Evolutionary conservation across 2,113 vertebrate genomes (phyloP).

Genomic region (Pseudonaja textilis): DNA sequence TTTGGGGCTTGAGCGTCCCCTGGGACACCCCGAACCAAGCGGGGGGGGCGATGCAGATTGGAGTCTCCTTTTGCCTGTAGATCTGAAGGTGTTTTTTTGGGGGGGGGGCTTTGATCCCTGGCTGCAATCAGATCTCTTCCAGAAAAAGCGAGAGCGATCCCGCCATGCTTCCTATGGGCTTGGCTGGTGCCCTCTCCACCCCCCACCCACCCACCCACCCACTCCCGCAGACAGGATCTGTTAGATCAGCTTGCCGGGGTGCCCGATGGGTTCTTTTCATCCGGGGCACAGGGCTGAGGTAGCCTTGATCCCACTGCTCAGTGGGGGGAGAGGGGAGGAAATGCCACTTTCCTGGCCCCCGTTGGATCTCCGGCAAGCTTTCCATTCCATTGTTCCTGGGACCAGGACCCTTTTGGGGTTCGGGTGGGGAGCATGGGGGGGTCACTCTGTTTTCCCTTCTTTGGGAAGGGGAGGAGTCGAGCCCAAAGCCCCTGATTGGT

Average conservation of each 20-base stretch:
- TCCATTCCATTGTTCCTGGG: neutral
- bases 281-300: neutral
- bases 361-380: neutral
- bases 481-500: neutral
- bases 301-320: neutral
- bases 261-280: neutral
- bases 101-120: neutral
- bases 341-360: no score
- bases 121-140: neutral
- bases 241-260: neutral
- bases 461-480: neutral
- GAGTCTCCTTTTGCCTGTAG: neutral
- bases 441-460: neutral
- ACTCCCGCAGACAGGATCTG: neutral
- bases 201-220: neutral
- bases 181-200: neutral
- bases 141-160: no score
- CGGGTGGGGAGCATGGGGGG: neutral
- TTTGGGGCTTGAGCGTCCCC: neutral
- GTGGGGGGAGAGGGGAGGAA: no score
- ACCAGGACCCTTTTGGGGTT: neutral
- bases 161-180: neutral
- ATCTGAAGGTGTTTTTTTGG: neutral
- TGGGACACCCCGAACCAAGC: neutral
- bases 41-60: no score